Evolutionary conservation across 1,140 invertebrate species (phyloP).

Genomic region (Cryptotermes secundus): DNA sequence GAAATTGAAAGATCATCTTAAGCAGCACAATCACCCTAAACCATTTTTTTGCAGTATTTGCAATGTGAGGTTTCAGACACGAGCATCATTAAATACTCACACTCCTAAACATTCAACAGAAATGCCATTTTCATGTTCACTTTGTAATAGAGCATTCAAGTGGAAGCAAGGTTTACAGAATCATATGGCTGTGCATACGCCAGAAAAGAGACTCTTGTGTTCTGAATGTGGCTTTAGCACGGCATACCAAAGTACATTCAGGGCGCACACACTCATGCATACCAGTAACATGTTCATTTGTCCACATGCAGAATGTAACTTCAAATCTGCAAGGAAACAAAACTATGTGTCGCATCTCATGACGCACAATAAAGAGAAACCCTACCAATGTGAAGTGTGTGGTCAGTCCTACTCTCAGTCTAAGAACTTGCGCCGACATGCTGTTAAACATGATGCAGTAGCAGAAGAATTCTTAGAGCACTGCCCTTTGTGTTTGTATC

Average conservation of each 20-base stretch:
- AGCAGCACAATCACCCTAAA: conserved; percentile 51
- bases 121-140: conserved; percentile 57
- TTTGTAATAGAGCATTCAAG: conserved; percentile 62
- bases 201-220: conserved; percentile 59
- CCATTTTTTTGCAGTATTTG: conserved; percentile 58
- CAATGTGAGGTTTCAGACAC: conserved; percentile 53
- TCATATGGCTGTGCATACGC: conserved; percentile 57
- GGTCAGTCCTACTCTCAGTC: conserved; percentile 53
- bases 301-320: conserved; percentile 51
- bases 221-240: conserved; percentile 62
- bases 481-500: conserved; percentile 52
- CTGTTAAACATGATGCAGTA: conserved; percentile 48
- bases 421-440: conserved; percentile 53
- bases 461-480: conserved; percentile 23
- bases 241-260: conserved; percentile 58
- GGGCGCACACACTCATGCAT: conserved; percentile 57
- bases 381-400: conserved; percentile 54
- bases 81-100: conserved; percentile 54
- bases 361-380: conserved; percentile 58
- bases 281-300: conserved; percentile 57
- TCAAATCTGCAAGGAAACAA: conserved; percentile 53
- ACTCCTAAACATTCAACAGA: conserved; percentile 57
- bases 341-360: conserved; percentile 53
- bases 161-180: conserved; percentile 62
- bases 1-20: conserved; percentile 50